Conservation (phyloP, 1,140 invertebrate genomes). For the Papilio aristodemus region DNA sequence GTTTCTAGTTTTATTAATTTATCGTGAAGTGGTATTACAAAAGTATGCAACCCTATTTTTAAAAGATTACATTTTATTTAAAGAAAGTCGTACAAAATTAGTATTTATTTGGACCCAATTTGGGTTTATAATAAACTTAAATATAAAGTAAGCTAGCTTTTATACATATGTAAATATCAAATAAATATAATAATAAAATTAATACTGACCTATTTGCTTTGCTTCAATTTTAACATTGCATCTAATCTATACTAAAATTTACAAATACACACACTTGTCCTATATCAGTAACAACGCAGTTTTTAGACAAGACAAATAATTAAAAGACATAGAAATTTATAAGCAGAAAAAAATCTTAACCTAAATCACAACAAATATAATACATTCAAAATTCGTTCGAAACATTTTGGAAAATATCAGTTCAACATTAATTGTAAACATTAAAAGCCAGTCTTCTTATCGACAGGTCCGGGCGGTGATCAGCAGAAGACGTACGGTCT, state of each 20-base stretch:
- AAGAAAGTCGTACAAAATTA: conserved; percentile 35
- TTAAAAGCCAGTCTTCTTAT: conserved; percentile 26
- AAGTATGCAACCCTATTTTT: background rate
- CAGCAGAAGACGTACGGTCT: conserved; percentile 72
- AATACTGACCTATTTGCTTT: conserved; percentile 16
- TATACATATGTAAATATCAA: conserved; percentile 1
- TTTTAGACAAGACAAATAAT: background rate
- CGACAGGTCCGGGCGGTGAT: conserved; percentile 25
- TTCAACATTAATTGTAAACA: conserved; percentile 1
- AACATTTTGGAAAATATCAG: conserved; percentile 14
- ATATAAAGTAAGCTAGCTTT: conserved; percentile 6
- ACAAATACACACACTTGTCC: background rate
- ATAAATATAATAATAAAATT: conserved; percentile 21
- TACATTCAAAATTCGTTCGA: background rate
- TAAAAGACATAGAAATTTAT: conserved; percentile 15
- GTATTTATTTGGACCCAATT: conserved; percentile 41
- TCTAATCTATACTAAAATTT: background rate
- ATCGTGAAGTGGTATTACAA: background rate
- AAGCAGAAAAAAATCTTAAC: conserved; percentile 12
- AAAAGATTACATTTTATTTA: conserved; percentile 30
- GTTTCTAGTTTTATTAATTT: too few species aligned
- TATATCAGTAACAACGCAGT: background rate
- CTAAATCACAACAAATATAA: conserved; percentile 31
- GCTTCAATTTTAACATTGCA: background rate
- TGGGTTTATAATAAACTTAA: conserved; percentile 25